A percentile compares a stretch with the other conserved stretches of the same genome.
Evolutionary conservation across 2,888 invertebrate genomes (phyloP).

Genomic region (Leptinotarsa peninsularis): DNA sequence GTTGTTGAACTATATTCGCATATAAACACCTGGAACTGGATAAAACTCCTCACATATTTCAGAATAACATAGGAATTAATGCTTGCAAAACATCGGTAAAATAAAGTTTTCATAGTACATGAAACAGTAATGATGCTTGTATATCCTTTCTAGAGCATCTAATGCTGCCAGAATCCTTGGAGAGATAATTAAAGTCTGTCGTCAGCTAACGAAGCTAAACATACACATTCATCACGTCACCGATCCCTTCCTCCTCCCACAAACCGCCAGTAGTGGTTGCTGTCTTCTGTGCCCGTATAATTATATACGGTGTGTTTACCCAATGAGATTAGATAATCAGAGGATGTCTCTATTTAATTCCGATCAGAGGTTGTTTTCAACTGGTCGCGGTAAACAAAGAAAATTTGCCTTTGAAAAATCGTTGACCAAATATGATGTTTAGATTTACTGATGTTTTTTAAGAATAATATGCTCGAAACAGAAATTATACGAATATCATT

Average conservation of each 20-base stretch:
- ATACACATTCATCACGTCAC: conserved; percentile 62
- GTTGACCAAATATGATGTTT: conserved; percentile 5
- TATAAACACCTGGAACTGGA: neutral
- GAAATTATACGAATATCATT: too few relatives aligned
- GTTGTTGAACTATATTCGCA: too few relatives aligned
- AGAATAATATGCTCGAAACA: too few relatives aligned
- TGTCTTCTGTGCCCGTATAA: conserved; percentile 57
- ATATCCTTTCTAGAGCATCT: conserved; percentile 47
- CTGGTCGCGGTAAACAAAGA: conserved; percentile 34
- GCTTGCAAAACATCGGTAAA: conserved; percentile 23
- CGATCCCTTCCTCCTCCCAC: conserved; percentile 42
- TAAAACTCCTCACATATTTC: conserved; percentile 19
- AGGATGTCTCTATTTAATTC: conserved; percentile 41
- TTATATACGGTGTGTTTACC: conserved; percentile 62
- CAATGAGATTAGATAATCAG: conserved; percentile 61
- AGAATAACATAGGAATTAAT: conserved; percentile 17
- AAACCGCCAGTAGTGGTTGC: conserved; percentile 37
- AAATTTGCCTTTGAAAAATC: conserved; percentile 20
- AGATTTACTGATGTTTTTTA: neutral
- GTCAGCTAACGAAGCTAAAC: conserved; percentile 64
- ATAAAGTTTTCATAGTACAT: conserved; percentile 40
- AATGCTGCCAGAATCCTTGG: conserved; percentile 62
- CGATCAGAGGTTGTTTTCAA: conserved; percentile 43
- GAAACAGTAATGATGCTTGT: conserved; percentile 45
- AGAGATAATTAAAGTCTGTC: conserved; percentile 66